Percentiles rank a stretch among this genome's conserved stretches.
phyloP scores from a whole-genome alignment of 1,140 invertebrate species.

The Cydia fagiglandana region DNA sequence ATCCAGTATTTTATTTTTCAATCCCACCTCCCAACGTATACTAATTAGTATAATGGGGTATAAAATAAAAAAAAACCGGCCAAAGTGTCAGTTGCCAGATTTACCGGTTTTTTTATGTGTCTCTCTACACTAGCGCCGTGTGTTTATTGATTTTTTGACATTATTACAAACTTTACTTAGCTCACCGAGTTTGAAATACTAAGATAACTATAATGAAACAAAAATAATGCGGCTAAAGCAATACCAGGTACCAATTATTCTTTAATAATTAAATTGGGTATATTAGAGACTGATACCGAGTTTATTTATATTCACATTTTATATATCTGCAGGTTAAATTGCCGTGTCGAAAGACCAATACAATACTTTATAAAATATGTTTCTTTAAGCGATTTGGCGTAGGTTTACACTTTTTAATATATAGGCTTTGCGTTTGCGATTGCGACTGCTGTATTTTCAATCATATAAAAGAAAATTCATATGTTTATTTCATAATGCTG shows the following conservation, averaged over 20 bases:
- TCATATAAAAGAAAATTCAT: not conserved
- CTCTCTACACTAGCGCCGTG: conserved; percentile 25
- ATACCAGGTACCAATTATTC: not conserved
- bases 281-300: not conserved
- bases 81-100: not conserved
- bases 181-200: conserved; percentile 26
- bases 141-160: conserved; percentile 61
- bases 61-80: no score
- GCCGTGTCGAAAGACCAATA: not conserved
- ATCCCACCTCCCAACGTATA: no score
- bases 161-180: conserved; percentile 41
- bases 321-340: not conserved
- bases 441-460: not conserved
- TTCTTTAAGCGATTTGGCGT: not conserved
- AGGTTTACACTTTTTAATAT: not conserved
- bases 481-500: conserved; percentile 1
- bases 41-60: no score
- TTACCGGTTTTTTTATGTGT: conserved; percentile 7
- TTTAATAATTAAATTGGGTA: not conserved
- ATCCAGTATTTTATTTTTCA: no score
- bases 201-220: conserved; percentile 14
- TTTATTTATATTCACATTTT: not conserved
- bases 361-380: not conserved
- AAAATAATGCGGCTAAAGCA: conserved; percentile 16
- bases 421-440: not conserved